Evolutionary conservation across 2,113 vertebrate genomes (phyloP).

Genomic region (Microtus oregoni): DNA sequence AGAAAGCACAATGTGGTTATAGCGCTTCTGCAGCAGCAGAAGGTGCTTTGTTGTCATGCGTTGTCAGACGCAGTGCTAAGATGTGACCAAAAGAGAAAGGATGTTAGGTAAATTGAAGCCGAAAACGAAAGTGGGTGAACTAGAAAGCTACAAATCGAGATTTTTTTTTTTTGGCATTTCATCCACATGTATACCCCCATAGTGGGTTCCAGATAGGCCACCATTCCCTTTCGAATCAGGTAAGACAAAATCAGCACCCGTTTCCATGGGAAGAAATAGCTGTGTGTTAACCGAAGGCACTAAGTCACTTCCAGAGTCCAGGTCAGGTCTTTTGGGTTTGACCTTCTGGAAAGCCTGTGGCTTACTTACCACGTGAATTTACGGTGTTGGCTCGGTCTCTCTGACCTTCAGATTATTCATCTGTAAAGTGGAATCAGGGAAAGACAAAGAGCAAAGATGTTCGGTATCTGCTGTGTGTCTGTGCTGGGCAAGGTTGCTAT

Average conservation of each 20-base stretch:
- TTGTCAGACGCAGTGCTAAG: background rate
- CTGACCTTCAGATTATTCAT: slow-evolving; percentile 9
- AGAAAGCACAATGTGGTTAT: background rate
- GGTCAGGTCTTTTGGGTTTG: background rate
- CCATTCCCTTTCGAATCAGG: background rate
- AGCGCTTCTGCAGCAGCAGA: background rate
- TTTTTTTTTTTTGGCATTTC: background rate
- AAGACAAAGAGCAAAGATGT: slow-evolving; percentile 7
- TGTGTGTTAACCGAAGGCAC: slow-evolving; percentile 16
- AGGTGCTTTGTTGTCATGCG: background rate
- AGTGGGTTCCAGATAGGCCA: background rate
- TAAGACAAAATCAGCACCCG: background rate
- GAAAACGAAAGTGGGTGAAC: background rate
- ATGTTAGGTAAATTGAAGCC: background rate
- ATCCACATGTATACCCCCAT: background rate
- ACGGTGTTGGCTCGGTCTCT: slow-evolving; percentile 3
- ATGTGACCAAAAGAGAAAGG: background rate
- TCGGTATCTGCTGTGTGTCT: background rate
- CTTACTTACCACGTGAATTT: background rate
- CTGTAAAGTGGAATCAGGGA: background rate
- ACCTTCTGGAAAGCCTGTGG: slow-evolving; percentile 10
- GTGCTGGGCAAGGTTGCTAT: background rate
- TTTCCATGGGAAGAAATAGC: slow-evolving; percentile 3
- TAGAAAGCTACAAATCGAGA: background rate
- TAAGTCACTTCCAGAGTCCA: background rate